Conservation (phyloP, 2,797 vertebrate genomes). For the Labeo calbasu region DNA sequence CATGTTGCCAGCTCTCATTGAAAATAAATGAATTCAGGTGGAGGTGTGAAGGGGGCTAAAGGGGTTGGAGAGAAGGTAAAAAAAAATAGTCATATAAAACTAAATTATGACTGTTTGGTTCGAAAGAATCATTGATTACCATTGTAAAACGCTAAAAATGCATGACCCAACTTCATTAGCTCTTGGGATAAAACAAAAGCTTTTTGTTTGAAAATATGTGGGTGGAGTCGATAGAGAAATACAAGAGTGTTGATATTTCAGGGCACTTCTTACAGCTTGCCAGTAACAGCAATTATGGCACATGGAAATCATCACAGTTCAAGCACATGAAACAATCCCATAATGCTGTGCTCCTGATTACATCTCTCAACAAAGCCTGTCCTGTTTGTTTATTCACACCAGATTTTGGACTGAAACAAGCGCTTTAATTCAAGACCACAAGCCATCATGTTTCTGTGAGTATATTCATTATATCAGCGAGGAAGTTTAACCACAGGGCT, state of each 20-base stretch:
- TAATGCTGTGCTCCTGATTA: constrained; percentile 28
- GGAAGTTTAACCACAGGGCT: constrained; percentile 59
- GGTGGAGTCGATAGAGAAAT: constrained; percentile 19
- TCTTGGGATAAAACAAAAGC: constrained; percentile 33
- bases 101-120: not conserved
- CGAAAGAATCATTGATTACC: not conserved
- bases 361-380: constrained; percentile 33
- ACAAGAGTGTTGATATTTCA: constrained; percentile 27
- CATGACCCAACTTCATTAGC: not conserved
- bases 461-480: constrained; percentile 59
- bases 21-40: not conserved
- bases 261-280: constrained; percentile 24
- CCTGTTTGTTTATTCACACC: constrained; percentile 41
- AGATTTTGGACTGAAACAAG: constrained; percentile 37
- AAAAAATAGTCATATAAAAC: not conserved
- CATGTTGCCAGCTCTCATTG: constrained; percentile 14
- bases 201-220: constrained; percentile 30
- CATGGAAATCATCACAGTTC: constrained; percentile 34
- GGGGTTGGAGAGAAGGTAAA: not conserved
- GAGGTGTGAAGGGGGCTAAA: not conserved
- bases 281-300: constrained; percentile 37
- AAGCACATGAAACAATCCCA: constrained; percentile 31
- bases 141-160: not conserved
- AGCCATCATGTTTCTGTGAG: constrained; percentile 54
- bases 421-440: constrained; percentile 52